Base-by-base conservation (phyloP, 2,113 vertebrate species). In the Tyrannus savana region DNA sequence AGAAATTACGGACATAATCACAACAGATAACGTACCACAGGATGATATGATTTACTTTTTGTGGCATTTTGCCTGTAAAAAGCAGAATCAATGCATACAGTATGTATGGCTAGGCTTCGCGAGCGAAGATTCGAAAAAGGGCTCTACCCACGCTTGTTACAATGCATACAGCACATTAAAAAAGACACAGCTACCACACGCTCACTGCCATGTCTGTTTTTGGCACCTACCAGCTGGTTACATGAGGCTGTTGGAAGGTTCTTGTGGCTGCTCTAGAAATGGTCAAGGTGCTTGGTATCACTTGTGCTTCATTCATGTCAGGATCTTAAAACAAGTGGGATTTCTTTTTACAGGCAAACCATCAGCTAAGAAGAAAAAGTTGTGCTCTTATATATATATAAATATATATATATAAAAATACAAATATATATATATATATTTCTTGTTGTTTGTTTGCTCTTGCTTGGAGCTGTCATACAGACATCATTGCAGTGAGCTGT, bases 351-450 rank as follows among this genome's bases (percentile, higher is more conserved):
- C 31, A 59, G 56, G 44, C 39, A 93, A 90, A 74, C 81, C 30
- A 78, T 67, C 56, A 84, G 41, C 73, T 94, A 92, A 95, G 67
- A 74, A 50, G 72, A 93, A 96, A 76, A 75, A 83, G 35, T 87
- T 83, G 50, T 78, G 56, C 19, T 81, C 44, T 78, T 75, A 62
- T 67, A 39, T 30, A 63, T 90, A 50, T 24, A 7, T 22, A 47
- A 37, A 37, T 37, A 37, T 37, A 37, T 37, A n/a, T n/a, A n/a
- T 22, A 46, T 22, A 37, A 37, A 37, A 8, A 37, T 37, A 37
- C 9, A 37, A 11, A 46, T 22, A 7, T 46, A 22, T 47, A 11
- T 47, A 25, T 74, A 66, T 63, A 39, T n/a, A 63, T 90, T 86
- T 87, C 67, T 86, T 62, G 71, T 66, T 85, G 63, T 37, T 88